Evolutionary conservation across 37 sponge, comb jelly and placozoan species (phyloP), one percentile per base, ranked within the genome.

Genomic region (Cladorhizidae sp.): DNA sequence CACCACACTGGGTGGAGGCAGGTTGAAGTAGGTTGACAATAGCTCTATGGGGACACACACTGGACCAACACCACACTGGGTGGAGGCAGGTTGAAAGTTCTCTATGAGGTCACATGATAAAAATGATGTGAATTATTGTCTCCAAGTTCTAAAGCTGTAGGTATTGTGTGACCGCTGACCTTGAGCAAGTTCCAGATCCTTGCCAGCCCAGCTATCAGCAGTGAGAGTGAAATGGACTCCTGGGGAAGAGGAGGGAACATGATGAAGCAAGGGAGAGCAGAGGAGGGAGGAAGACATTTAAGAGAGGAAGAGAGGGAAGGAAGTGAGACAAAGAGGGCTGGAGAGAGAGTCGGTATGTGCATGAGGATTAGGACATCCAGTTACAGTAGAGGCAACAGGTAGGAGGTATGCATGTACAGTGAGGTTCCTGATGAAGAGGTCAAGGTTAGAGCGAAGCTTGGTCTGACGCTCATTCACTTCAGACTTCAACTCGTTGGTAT

Each of bases 121-220:
- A n/a, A n/a, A n/a, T n/a, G n/a, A n/a, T n/a, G n/a, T n/a, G n/a
- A 45, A 45, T 45, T 9, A 45, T 9, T 12, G 9, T 9, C 49
- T 45, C 5, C 49, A 45, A 45, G 9, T 45, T 45, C 49, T 21
- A 41, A 41, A 49, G 42, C 52, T 20, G n/a, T n/a, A n/a, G n/a
- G n/a, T n/a, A n/a, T n/a, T n/a, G 15, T 22, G 21, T 18, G 50
- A 45, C 64, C 21, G 58, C 61, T 67, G 35, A 93, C 93, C 73
- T 70, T 72, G 8, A 93, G 58, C 67, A 89, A 43, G 75, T 84
- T 88, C 86, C 86, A 89, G 11, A 93, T 79, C 40, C 86, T 85
- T 2, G 58, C 90, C 43, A 93, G 78, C 33, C 83, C 89, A 35
- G 86, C 77, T 55, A 88, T 69, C 28, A 93, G 83, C 33, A 88